Conservation (phyloP, 2,113 vertebrate species). For the Carassius gibelio region DNA sequence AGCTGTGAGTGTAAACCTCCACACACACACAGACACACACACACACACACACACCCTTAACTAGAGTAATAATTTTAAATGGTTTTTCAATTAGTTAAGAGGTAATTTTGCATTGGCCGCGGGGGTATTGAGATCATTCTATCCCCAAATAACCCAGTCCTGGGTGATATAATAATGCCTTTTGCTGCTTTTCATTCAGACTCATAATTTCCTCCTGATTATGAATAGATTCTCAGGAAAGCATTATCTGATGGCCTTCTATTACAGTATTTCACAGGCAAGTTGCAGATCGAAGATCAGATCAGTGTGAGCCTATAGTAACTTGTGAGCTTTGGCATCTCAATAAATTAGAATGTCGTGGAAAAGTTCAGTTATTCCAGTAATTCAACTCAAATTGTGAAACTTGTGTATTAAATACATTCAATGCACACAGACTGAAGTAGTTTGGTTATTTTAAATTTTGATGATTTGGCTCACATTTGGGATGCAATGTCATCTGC, state of each 20-base stretch:
- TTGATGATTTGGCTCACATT: no score
- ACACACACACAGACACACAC: conserved; percentile 22
- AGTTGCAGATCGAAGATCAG: no score
- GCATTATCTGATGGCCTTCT: not conserved
- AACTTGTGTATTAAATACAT: no score
- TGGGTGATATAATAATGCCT: not conserved
- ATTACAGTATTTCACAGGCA: no score
- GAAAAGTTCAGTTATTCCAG: no score
- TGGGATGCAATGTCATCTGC: no score
- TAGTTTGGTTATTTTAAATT: no score
- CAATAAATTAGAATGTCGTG: no score
- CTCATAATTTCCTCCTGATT: not conserved
- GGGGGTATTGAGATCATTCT: conserved; percentile 2
- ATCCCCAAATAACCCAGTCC: not conserved
- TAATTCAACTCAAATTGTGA: no score
- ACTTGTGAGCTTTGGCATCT: no score
- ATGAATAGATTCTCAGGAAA: not conserved
- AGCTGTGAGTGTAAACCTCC: not conserved
- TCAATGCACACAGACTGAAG: no score
- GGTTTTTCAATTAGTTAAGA: conserved; percentile 29
- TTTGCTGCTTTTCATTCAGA: not conserved
- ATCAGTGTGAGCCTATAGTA: no score
- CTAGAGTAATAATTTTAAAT: not conserved
- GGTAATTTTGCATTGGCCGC: conserved; percentile 1
- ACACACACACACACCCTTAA: conserved; percentile 7